Conservation (phyloP, 1,140 invertebrate species). For the Cepaea nemoralis region DNA sequence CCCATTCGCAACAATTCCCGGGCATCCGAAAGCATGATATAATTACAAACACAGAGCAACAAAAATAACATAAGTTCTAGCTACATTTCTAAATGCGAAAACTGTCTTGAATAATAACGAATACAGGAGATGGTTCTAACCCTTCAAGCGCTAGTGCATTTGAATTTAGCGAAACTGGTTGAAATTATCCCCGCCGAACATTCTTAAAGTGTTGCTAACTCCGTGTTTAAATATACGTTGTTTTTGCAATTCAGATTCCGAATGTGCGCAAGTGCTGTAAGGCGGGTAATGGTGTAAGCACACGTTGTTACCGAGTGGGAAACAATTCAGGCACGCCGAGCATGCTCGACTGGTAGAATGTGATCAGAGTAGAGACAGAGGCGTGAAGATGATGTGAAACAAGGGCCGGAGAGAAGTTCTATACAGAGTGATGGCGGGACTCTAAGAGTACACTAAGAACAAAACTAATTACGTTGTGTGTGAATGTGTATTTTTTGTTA, state of each 20-base stretch:
- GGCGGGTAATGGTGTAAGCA: not conserved
- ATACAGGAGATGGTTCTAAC: not conserved
- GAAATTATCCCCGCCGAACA: slow-evolving; percentile 5
- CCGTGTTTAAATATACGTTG: not conserved
- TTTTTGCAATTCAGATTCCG: slow-evolving; percentile 5
- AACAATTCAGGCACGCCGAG: not conserved
- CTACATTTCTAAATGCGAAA: not conserved
- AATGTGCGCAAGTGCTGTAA: not conserved
- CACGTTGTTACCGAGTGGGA: not conserved
- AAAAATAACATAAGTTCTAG: not conserved
- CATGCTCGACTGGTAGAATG: not conserved
- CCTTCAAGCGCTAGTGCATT: not conserved
- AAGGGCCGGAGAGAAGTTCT: no score
- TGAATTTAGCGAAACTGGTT: not conserved
- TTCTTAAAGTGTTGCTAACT: not conserved
- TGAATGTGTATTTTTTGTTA: no score
- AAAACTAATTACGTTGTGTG: no score
- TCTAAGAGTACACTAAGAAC: no score
- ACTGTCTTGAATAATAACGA: not conserved
- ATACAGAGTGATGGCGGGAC: no score
- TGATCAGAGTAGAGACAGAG: not conserved
- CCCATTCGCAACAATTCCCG: not conserved
- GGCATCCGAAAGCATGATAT: not conserved
- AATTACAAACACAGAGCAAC: slow-evolving; percentile 10
- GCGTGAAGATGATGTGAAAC: no score